Percentiles rank a stretch among this genome's conserved stretches.
Conservation (phyloP, 2,888 invertebrate species). For the Drosophila villosipedis region DNA sequence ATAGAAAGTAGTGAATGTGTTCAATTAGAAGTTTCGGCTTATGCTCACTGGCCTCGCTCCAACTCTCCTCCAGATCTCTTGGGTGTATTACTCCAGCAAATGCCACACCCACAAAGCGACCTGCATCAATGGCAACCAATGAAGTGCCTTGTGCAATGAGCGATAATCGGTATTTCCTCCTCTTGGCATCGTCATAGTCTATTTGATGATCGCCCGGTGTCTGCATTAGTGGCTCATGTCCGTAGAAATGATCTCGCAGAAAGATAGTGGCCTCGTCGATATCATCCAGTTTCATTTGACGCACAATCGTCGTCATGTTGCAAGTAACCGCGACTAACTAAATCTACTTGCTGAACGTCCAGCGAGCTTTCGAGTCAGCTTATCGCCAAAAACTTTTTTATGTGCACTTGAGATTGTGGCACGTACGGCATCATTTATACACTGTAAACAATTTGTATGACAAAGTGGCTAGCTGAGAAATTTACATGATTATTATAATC, state of each 20-base stretch:
- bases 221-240: slow-evolving; percentile 52
- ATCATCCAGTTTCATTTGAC: slow-evolving; percentile 44
- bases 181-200: slow-evolving; percentile 1
- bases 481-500: background rate
- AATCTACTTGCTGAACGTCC: background rate
- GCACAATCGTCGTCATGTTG: slow-evolving; percentile 54
- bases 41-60: slow-evolving; percentile 23
- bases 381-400: background rate
- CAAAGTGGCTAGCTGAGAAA: background rate
- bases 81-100: slow-evolving; percentile 35
- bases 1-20: slow-evolving; percentile 61
- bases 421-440: background rate
- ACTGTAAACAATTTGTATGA: background rate
- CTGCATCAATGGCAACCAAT: slow-evolving; percentile 48
- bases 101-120: slow-evolving; percentile 54
- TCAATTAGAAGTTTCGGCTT: slow-evolving; percentile 34
- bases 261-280: slow-evolving; percentile 40
- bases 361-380: background rate
- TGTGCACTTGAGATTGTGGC: background rate
- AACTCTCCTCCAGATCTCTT: slow-evolving; percentile 40
- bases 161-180: slow-evolving; percentile 31
- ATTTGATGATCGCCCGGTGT: slow-evolving; percentile 46
- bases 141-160: slow-evolving; percentile 49
- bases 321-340: background rate
- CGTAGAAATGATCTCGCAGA: slow-evolving; percentile 54